These are phyloP conservation scores for Oryzias celebensis DNA, from an alignment of 2,113 vertebrate genomes.

Conservation along the genomic window DNA sequence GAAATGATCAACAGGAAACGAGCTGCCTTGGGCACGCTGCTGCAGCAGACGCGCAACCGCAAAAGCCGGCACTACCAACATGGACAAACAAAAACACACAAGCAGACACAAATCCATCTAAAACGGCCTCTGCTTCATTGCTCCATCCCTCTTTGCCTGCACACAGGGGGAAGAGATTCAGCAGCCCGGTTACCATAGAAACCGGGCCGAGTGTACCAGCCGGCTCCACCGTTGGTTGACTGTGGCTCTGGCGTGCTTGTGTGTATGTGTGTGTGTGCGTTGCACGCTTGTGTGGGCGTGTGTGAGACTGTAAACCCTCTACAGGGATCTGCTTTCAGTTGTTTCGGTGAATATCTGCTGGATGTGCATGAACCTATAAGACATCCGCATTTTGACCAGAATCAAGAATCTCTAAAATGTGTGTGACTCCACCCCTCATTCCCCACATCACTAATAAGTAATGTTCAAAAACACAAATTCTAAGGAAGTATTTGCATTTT, in stretches of 20 bases:
- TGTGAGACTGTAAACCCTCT: constrained; percentile 73
- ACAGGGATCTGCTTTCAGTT: constrained; percentile 57
- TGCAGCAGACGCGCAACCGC: constrained; percentile 20
- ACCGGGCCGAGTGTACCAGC: constrained; percentile 77
- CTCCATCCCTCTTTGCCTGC: constrained; percentile 68
- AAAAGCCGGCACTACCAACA: constrained; percentile 25
- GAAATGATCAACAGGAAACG: constrained; percentile 26
- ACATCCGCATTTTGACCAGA: background rate
- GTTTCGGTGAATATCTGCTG: constrained; percentile 36
- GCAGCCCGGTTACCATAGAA: constrained; percentile 76
- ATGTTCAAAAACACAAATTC: constrained; percentile 4
- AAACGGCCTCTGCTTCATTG: constrained; percentile 57
- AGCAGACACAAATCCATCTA: constrained; percentile 46
- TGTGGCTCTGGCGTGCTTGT: constrained; percentile 48
- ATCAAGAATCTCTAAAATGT: background rate
- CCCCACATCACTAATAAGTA: constrained; percentile 1
- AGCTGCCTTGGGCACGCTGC: constrained; percentile 18
- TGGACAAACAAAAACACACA: constrained; percentile 18
- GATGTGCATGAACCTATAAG: constrained; percentile 25
- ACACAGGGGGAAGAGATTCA: constrained; percentile 67
- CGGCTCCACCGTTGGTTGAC: constrained; percentile 64
- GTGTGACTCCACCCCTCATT: background rate
- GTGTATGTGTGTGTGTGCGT: constrained; percentile 32
- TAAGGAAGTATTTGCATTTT: constrained; percentile 12
- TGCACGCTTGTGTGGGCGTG: constrained; percentile 69